Evolutionary conservation across 2,888 invertebrate genomes (phyloP).

Genomic region (Xestia c-nigrum): DNA sequence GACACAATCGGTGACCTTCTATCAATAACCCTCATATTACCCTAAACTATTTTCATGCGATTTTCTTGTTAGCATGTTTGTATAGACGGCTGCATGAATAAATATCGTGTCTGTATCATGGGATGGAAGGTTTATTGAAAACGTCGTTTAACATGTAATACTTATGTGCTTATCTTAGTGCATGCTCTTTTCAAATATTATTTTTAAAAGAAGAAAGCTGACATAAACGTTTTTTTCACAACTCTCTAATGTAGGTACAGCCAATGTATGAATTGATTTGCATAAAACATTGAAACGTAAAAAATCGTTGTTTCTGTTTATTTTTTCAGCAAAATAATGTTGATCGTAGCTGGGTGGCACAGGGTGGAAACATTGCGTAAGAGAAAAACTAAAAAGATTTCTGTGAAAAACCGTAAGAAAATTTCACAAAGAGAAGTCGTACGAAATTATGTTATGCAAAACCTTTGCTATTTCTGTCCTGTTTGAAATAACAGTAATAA

Average conservation of each 20-base stretch:
- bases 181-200: not conserved
- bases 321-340: not conserved
- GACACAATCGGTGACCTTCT: too few relatives aligned
- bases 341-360: not conserved
- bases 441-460: not conserved
- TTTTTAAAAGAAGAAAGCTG: not conserved
- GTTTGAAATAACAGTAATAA: not conserved
- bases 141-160: not conserved
- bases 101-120: conserved; percentile 15
- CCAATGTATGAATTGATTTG: not conserved
- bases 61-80: conserved; percentile 35
- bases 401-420: not conserved
- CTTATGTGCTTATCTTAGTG: not conserved
- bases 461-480: not conserved
- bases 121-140: conserved; percentile 3
- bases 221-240: not conserved
- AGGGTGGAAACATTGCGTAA: not conserved
- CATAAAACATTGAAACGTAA: not conserved
- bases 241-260: not conserved
- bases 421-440: not conserved
- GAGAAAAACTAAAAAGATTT: too few relatives aligned
- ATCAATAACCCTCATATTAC: too few relatives aligned
- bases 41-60: conserved; percentile 47
- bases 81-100: conserved; percentile 24
- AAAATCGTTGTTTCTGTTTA: not conserved